Base-by-base conservation (phyloP, 2,113 vertebrate genomes). In the Sinosuthora webbiana region DNA sequence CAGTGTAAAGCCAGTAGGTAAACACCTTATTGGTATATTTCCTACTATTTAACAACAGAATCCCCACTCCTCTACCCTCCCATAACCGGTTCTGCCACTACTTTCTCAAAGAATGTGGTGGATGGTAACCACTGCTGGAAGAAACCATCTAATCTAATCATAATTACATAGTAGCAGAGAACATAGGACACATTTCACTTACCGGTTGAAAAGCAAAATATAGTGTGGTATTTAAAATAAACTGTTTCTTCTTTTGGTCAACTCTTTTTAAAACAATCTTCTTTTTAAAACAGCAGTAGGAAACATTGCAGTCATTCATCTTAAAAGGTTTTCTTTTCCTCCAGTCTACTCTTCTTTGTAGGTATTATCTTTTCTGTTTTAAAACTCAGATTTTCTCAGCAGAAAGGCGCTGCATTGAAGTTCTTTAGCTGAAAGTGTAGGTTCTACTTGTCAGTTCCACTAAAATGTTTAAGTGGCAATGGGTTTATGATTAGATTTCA, bases 401-500 rank as follows among this genome's bases (percentile, higher is more conserved):
- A 87, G 64, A 87, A 87, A 12, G 68, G 42, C 71, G 30, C 27
- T 90, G 39, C 44, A 33, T 18, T 90, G 42, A 68, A 59, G 47
- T 62, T 81, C 30, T 90, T 82, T 49, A 68, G 60, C 52, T 76
- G 31, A 42, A 90, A 88, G 49, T 21, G 1, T 69, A 25, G 82
- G 42, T 69, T 87, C 69, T 88, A 70, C 39, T 87, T 82, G 49
- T 71, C 84, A 94, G 18, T 71, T 73, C 39, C 49, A 65, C 90
- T 95, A 63, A 76, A 73, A 39, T 56, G 21, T 93, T 90, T 79
- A 86, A 81, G 65, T 92, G 52, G 57, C 70, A 71, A 15, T 81
- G 42, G 25, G 20, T 82, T 97, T 93, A 83, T 95, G 33, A 94
- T 94, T 84, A 86, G 45, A 77, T 94, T 95, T 89, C 87, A 95